Base-by-base conservation (phyloP, 2,113 vertebrate genomes). In the Hylia prasina region DNA sequence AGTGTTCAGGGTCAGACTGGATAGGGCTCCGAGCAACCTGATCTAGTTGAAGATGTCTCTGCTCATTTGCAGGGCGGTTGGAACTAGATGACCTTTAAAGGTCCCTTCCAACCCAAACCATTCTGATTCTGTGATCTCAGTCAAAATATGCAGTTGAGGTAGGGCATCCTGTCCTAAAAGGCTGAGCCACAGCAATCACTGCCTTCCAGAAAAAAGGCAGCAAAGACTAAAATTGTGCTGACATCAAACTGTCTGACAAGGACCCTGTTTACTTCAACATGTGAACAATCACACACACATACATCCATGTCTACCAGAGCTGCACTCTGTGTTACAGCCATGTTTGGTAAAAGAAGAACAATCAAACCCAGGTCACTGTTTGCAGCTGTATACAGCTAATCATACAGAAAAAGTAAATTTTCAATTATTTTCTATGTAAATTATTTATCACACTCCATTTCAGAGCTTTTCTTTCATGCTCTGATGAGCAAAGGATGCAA, bases 131-230 rank as follows among this genome's bases (percentile, higher is more conserved):
- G 27, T 25, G 28, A 76, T 85, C 78, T 85, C 66, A 83, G 56
- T 73, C 50, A 73, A 93, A 96, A 86, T 30, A 91, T 3, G 27
- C 33, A 86, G 71, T 93, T 83, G 63, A 94, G 87, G 87, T 33
- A 65, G 58, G 44, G 78, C 84, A 93, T 86, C 78, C 84, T 93
- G 66, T 76, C 63, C 89, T 82, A 81, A 86, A 94, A 95, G 82
- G 63, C 71, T 82, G 87, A 95, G 66, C 70, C 63, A 77, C 1
- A 76, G 85, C 68, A 83, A 92, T 88, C 54, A 33, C 37, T 83
- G 90, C 56, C 85, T 86, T 65, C 56, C 51, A 33, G 44, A 82
- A 68, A 90, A 93, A 93, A 68, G 24, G 53, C 84, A 95, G 70
- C 2, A 4, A 96, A 81, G 56, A 93, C 66, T 81, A 92, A 93